Evolutionary conservation across 1,140 invertebrate genomes (phyloP), one percentile per base, ranked within the genome.

Genomic region (Leptoteleia sp.): DNA sequence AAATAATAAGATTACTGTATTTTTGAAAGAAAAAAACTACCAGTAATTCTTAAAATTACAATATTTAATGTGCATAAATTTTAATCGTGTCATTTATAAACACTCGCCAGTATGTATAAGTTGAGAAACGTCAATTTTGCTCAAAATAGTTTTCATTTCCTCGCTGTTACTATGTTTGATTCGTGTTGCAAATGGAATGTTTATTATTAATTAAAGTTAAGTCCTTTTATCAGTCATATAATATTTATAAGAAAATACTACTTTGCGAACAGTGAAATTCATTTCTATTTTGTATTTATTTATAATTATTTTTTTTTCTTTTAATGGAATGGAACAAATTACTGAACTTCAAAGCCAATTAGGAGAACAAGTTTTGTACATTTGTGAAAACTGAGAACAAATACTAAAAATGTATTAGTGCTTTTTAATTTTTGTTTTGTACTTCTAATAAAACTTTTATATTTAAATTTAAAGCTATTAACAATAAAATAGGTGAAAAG

Each of bases 41-140:
- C n/a, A n/a, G n/a, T n/a, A 42, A 15, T 54, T 22, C 11, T 11
- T 33, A 33, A 38, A 37, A n/a, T 54, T 38, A 4, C 17, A 25
- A 3, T 19, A 27, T n/a, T 55, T n/a, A 3, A 42, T 40, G 22
- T 40, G 38, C 17, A 27, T 29, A 50, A 50, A 40, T 48, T 50
- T 27, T 4, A 48, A 15, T 25, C 9, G 1, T 42, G 61, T 40
- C 27, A n/a, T 17, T 9, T 52, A n/a, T 43, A 65, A 37, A 31
- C 19, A 52, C 33, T 50, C 16, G 47, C 13, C 16, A 25, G 3
- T 65, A 42, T 40, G 25, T 15, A 48, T 48, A 65, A 50, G 42
- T 37, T 67, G 8, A 43, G 45, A 64, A 43, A n/a, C 11, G 22
- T 57, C 62, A 33, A 47, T 38, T 68, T 68, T 68, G 64, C 64